Evolutionary conservation across 64 coral and sea anemone species (phyloP).

Genomic region (Pachyseris speciosa): DNA sequence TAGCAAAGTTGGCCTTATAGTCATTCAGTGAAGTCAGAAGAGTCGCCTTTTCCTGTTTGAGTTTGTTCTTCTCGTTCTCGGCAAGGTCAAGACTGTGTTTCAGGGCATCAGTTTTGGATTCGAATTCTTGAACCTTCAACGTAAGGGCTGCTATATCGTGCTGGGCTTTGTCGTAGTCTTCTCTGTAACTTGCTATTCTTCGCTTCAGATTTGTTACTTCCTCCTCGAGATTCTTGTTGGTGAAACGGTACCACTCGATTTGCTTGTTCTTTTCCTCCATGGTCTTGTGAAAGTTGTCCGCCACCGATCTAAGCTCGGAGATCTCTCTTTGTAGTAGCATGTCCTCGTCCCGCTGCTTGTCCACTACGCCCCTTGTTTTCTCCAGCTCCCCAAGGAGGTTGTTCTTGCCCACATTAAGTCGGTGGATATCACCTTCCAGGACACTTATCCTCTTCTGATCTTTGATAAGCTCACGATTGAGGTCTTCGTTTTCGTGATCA

Average conservation of each 20-base stretch:
- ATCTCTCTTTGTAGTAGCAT: constrained; percentile 68
- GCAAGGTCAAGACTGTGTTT: constrained; percentile 67
- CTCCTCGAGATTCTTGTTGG: constrained; percentile 67
- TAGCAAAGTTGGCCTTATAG: constrained; percentile 85
- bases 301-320: constrained; percentile 65
- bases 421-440: constrained; percentile 80
- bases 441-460: constrained; percentile 84
- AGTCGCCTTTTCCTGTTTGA: constrained; percentile 79
- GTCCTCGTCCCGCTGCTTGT: constrained; percentile 77
- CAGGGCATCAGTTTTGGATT: constrained; percentile 74
- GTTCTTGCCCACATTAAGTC: constrained; percentile 69
- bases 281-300: constrained; percentile 66
- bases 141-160: constrained; percentile 69
- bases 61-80: constrained; percentile 88
- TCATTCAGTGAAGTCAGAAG: constrained; percentile 73
- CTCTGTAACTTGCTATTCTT: constrained; percentile 65
- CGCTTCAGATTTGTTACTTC: constrained; percentile 83
- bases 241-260: constrained; percentile 86
- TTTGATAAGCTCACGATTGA: constrained; percentile 96
- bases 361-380: constrained; percentile 55
- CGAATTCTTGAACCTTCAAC: constrained; percentile 83
- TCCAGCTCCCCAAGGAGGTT: constrained; percentile 74
- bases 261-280: constrained; percentile 80
- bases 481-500: constrained; percentile 87
- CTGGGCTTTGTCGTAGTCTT: constrained; percentile 81